A percentile compares a stretch with the other conserved stretches of the same genome.
Evolutionary conservation across 2,888 invertebrate species (phyloP).

Genomic region (Conomelus anceps): DNA sequence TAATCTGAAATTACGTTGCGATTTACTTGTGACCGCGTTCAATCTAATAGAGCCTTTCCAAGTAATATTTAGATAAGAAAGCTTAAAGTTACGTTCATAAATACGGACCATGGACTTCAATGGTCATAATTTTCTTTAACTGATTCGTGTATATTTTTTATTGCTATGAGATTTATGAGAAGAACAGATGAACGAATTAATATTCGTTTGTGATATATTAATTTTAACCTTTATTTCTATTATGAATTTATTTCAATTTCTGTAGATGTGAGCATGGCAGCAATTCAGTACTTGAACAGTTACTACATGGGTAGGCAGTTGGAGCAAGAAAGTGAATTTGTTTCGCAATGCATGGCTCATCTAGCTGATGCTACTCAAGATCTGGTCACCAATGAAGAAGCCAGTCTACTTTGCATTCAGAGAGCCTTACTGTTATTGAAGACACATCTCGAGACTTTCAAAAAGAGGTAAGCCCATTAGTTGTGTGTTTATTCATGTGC

Average conservation of each 20-base stretch:
- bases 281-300: constrained; percentile 88
- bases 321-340: constrained; percentile 87
- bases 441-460: constrained; percentile 89
- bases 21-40: too few species aligned
- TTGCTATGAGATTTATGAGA: too few species aligned
- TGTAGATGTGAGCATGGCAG: constrained; percentile 83
- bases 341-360: constrained; percentile 88
- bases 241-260: constrained; percentile 21
- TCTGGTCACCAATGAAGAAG: constrained; percentile 59
- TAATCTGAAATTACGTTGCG: too few species aligned
- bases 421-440: constrained; percentile 79
- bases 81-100: too few species aligned
- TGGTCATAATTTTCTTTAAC: too few species aligned
- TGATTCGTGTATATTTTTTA: too few species aligned
- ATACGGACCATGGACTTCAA: too few species aligned
- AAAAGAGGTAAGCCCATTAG: constrained; percentile 52
- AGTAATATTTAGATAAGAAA: too few species aligned
- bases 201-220: too few species aligned
- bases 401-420: constrained; percentile 81
- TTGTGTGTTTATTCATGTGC: constrained; percentile 12
- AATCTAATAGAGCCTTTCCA: too few species aligned
- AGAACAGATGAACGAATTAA: too few species aligned
- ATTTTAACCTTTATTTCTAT: too few species aligned
- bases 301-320: constrained; percentile 90
- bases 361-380: constrained; percentile 75